phyloP scores from a whole-genome alignment of 2,797 vertebrate genomes.

The Peromyscus melanophrys region DNA sequence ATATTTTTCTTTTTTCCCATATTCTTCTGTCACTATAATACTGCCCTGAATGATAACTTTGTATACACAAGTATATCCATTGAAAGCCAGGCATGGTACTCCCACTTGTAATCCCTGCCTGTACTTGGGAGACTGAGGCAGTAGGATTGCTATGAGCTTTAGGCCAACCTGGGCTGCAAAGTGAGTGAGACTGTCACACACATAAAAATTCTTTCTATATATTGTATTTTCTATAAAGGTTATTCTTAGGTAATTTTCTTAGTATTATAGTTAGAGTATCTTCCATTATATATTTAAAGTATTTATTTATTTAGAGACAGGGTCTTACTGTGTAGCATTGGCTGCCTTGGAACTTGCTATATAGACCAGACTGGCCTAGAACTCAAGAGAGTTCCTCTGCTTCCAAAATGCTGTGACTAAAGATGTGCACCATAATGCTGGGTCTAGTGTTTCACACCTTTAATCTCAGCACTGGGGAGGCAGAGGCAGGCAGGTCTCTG shows the following conservation, averaged over 20 bases:
- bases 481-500: background rate
- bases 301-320: background rate
- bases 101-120: background rate
- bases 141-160: background rate
- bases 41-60: background rate
- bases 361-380: background rate
- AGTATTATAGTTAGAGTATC: background rate
- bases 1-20: background rate
- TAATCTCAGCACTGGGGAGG: no score
- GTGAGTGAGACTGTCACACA: background rate
- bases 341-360: background rate
- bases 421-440: background rate
- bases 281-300: conserved; percentile 27
- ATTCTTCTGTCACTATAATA: background rate
- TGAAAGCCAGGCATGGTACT: background rate
- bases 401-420: background rate
- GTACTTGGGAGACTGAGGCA: background rate
- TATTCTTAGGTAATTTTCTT: conserved; percentile 38
- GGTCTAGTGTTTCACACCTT: no score
- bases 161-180: background rate
- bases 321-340: background rate
- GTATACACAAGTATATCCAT: background rate
- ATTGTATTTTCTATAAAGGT: background rate
- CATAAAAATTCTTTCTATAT: background rate
- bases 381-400: background rate